These are phyloP conservation scores for Cercopithecus hamlyni DNA, from an alignment of 2,797 vertebrate genomes.

Conservation along the genomic window DNA sequence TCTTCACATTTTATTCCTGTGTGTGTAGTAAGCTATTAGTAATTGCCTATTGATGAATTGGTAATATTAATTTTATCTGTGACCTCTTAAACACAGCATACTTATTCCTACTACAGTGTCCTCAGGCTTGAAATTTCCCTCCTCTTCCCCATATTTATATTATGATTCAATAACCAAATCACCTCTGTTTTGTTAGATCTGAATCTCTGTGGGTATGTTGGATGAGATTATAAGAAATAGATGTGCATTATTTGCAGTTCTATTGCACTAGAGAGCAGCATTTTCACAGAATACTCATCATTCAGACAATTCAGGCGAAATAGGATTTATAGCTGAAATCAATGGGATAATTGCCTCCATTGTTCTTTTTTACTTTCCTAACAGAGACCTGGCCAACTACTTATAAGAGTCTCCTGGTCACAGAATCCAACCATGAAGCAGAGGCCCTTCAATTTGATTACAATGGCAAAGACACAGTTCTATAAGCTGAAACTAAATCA, in stretches of 20 bases:
- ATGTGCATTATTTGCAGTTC: slow-evolving; percentile 39
- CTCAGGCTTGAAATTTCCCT: slow-evolving; percentile 2
- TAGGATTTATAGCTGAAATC: slow-evolving; percentile 44
- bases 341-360: slow-evolving; percentile 16
- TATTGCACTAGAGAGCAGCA: slow-evolving; percentile 60
- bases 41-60: neutral
- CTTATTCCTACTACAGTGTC: neutral
- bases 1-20: neutral
- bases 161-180: neutral
- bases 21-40: neutral
- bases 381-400: neutral
- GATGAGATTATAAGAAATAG: slow-evolving; percentile 10
- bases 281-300: slow-evolving; percentile 57
- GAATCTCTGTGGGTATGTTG: neutral
- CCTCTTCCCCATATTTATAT: neutral
- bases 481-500: slow-evolving; percentile 37
- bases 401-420: neutral
- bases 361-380: slow-evolving; percentile 17
- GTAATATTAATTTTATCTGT: neutral
- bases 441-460: neutral
- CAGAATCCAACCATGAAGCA: neutral
- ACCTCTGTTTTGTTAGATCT: slow-evolving; percentile 3
- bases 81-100: neutral
- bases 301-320: slow-evolving; percentile 23
- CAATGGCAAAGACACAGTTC: slow-evolving; percentile 27